Evolutionary conservation across 2,797 vertebrate genomes (phyloP), one percentile per base, ranked within the genome.

Genomic region (Gymnodraco acuticeps): DNA sequence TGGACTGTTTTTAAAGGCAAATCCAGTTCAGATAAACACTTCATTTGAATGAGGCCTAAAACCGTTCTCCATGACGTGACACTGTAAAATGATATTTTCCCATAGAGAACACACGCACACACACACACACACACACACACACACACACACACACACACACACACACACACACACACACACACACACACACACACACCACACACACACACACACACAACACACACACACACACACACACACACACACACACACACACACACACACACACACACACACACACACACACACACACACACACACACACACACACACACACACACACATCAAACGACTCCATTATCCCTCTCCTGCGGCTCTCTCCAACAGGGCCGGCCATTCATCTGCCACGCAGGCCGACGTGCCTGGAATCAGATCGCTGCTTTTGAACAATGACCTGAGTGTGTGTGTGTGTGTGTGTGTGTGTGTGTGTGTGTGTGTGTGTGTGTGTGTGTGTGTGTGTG

Each of bases 291-390:
- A 20, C 31, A 17, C 27, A 54, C 27, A 54, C 60, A 46, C 41
- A 62, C 59, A 46, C 68, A 45, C 69, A 53, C 20, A 60, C 55
- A 60, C 55, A 70, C 0, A 45, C 15, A 68, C 15, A 48, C n/a
- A 54, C 48, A 65, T 42, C 19, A 53, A 47, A 70, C 9, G 17
- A 43, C 64, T 77, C 70, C 77, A 80, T 82, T 77, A 72, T 77
- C 62, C 65, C 14, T 38, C 73, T 58, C 63, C 65, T 63, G 64
- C 64, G n/a, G 47, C 61, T 56, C 42, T 53, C 27, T 74, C 59
- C 64, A 78, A 70, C 74, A 79, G 81, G 83, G 75, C 66, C 15
- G 3, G 0, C 15, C 75, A 85, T 87, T 87, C 66, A 85, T 80
- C 47, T 48, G 38, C 62, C 78, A 61, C 33, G 13, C 54, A 65